A percentile compares a stretch with the other conserved stretches of the same genome.
Evolutionary conservation across 2,888 invertebrate species (phyloP).

Genomic region (Invenusta paracnida): DNA sequence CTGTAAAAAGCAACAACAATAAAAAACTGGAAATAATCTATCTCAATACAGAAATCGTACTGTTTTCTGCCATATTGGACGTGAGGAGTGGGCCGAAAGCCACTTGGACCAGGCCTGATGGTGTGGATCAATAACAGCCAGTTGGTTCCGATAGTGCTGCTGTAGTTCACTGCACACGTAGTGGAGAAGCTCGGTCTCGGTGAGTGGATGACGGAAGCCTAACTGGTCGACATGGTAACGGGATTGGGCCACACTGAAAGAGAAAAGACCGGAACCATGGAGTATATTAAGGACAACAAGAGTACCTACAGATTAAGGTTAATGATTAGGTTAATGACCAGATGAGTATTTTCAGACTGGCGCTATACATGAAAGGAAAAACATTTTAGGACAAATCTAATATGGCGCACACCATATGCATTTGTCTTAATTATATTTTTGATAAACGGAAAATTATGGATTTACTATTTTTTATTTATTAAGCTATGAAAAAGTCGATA

Average conservation of each 20-base stretch:
- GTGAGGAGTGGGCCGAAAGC: background rate
- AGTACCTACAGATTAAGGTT: too few relatives aligned
- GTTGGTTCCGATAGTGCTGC: slow-evolving; percentile 59
- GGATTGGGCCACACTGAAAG: slow-evolving; percentile 55
- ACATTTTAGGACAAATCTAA: too few relatives aligned
- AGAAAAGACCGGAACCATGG: too few relatives aligned
- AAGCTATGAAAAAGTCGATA: background rate
- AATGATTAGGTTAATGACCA: too few relatives aligned
- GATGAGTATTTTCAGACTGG: too few relatives aligned
- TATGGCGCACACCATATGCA: too few relatives aligned
- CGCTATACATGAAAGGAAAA: too few relatives aligned
- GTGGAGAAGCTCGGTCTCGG: slow-evolving; percentile 61
- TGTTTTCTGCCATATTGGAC: slow-evolving; percentile 6
- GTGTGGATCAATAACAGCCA: slow-evolving; percentile 56
- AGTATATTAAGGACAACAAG: too few relatives aligned
- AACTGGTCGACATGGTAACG: slow-evolving; percentile 63
- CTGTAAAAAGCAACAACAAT: too few relatives aligned
- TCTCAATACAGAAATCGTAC: background rate
- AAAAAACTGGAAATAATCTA: too few relatives aligned
- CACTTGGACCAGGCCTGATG: slow-evolving; percentile 59
- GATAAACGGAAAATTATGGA: too few relatives aligned
- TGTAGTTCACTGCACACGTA: slow-evolving; percentile 63
- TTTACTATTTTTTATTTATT: background rate
- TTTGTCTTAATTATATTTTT: too few relatives aligned
- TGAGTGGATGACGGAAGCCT: slow-evolving; percentile 62